These are phyloP conservation scores for Psilopogon haemacephalus DNA, from an alignment of 2,113 vertebrate species.

Conservation along the genomic window DNA sequence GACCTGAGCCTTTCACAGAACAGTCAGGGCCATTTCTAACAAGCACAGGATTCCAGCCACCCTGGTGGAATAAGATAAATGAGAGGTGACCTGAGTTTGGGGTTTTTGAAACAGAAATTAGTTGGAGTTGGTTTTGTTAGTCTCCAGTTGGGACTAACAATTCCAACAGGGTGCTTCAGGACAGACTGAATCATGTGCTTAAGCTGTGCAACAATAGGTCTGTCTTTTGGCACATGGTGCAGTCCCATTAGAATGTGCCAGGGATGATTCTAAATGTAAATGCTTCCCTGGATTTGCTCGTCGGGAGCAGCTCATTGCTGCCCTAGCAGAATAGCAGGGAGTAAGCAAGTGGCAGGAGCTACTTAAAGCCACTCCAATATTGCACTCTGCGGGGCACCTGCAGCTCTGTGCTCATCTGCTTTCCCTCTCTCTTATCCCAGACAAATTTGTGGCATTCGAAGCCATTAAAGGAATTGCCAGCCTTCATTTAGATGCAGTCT, in stretches of 20 bases:
- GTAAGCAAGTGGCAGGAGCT: not conserved
- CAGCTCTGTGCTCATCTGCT: not conserved
- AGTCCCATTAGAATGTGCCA: not conserved
- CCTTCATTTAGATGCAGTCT: constrained; percentile 48
- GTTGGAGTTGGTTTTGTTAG: not conserved
- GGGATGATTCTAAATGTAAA: not conserved
- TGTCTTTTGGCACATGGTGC: not conserved
- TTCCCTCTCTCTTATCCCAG: not conserved
- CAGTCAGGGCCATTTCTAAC: not conserved
- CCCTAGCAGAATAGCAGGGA: not conserved
- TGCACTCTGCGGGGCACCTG: constrained; percentile 9
- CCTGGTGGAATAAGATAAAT: not conserved
- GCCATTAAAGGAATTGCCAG: constrained; percentile 18
- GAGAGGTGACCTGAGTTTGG: not conserved
- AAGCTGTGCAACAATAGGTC: not conserved
- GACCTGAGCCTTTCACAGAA: not conserved
- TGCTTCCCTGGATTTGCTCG: not conserved
- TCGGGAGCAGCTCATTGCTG: not conserved
- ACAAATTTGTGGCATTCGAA: constrained; percentile 26
- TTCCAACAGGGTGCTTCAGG: not conserved
- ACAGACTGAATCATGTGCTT: not conserved
- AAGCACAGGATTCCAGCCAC: not conserved
- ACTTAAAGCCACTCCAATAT: not conserved
- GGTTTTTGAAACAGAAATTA: not conserved
- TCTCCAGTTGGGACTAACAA: not conserved